These are phyloP conservation scores for Shargacucullia verbasci DNA, from an alignment of 2,888 invertebrate species.

Conservation along the genomic window DNA sequence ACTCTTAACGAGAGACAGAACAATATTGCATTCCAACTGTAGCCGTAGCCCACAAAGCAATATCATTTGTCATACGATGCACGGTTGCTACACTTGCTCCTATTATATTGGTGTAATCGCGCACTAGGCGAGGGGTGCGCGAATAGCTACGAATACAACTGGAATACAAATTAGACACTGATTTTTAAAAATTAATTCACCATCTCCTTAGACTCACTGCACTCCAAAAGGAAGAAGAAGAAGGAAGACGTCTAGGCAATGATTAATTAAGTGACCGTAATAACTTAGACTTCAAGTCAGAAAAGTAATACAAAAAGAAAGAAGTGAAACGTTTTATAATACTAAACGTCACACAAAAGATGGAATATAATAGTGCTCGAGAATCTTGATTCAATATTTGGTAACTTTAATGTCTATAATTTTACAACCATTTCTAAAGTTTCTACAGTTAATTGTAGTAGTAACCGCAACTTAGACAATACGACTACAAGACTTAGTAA, in stretches of 20 bases:
- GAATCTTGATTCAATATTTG: slow-evolving; percentile 48
- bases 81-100: slow-evolving; percentile 47
- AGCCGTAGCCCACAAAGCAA: slow-evolving; percentile 63
- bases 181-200: slow-evolving; percentile 14
- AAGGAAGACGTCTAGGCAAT: slow-evolving; percentile 55
- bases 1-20: slow-evolving; percentile 63
- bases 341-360: slow-evolving; percentile 40
- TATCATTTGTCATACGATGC: slow-evolving; percentile 75
- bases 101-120: slow-evolving; percentile 57
- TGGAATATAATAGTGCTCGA: slow-evolving; percentile 46
- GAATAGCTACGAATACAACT: slow-evolving; percentile 16
- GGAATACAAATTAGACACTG: slow-evolving; percentile 28
- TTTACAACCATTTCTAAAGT: slow-evolving; percentile 60
- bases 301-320: slow-evolving; percentile 58
- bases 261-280: slow-evolving; percentile 71
- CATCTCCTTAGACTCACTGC: slow-evolving; percentile 37
- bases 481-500: slow-evolving; percentile 58
- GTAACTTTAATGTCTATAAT: slow-evolving; percentile 55
- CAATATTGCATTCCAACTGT: slow-evolving; percentile 79
- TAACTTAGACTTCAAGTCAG: slow-evolving; percentile 70
- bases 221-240: slow-evolving; percentile 54
- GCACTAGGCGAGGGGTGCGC: slow-evolving; percentile 45
- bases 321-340: slow-evolving; percentile 41
- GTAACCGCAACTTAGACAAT: slow-evolving; percentile 64
- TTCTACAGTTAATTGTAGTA: slow-evolving; percentile 54